These are phyloP conservation scores for Epsilonema sp. DNA, from an alignment of 2,888 invertebrate genomes.

Conservation along the genomic window DNA sequence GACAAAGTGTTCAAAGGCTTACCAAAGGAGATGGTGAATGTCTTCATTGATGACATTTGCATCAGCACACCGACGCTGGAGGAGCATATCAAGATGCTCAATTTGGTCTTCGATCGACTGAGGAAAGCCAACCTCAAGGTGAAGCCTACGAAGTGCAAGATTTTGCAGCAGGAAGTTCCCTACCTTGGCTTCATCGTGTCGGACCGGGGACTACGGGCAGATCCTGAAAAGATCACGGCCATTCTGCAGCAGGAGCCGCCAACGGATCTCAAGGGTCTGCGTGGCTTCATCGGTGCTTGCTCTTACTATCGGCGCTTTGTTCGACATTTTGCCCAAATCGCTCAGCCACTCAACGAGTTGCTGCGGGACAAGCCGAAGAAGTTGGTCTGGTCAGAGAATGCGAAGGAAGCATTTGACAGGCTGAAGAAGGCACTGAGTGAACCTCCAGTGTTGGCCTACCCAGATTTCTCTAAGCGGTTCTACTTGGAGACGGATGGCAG, in stretches of 20 bases:
- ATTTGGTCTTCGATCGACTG: background rate
- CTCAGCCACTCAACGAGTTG: background rate
- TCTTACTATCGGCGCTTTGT: slow-evolving; percentile 5
- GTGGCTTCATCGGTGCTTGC: too few relatives aligned
- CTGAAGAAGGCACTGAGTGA: background rate
- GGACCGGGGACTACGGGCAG: too few relatives aligned
- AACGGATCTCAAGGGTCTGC: too few relatives aligned
- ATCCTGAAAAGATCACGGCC: too few relatives aligned
- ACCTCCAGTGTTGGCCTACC: slow-evolving; percentile 2
- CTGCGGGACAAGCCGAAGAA: background rate
- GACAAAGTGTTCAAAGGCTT: too few relatives aligned
- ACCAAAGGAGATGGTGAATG: slow-evolving; percentile 3
- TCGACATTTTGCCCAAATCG: background rate
- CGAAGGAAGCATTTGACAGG: background rate
- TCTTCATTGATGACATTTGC: too few relatives aligned
- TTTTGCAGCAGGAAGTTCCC: background rate
- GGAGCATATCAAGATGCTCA: background rate
- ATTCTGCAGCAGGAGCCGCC: too few relatives aligned
- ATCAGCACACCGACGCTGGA: too few relatives aligned
- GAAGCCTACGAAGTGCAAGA: too few relatives aligned
- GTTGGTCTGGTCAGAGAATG: background rate
- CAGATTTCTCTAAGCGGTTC: slow-evolving; percentile 3
- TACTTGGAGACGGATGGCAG: slow-evolving; percentile 3
- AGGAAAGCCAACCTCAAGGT: too few relatives aligned
- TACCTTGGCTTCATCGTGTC: too few relatives aligned